Evolutionary conservation across 1,140 invertebrate genomes (phyloP), one percentile per base, ranked within the genome.

Genomic region (Papilio polyxenes): DNA sequence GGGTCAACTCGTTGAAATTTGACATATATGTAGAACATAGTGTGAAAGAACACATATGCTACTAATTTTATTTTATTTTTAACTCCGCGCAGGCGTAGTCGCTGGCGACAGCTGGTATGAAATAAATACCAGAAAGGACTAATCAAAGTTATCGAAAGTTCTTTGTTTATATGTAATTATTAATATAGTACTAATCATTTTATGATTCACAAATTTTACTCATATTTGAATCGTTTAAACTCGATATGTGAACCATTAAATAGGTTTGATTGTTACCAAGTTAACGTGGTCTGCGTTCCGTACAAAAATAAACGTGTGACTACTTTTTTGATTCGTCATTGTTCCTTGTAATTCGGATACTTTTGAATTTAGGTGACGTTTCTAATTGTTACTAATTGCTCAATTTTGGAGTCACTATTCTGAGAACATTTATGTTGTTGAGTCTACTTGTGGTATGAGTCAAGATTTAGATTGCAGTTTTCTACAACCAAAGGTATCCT

Each of bases 311-410:
- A 79, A 17, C 77, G 77, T 79, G 77, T 44, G 77, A 79, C 56
- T 59, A 11, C 31, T 40, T 79, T 79, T 79, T 62, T 79, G 77
- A 79, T 62, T 79, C 77, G 77, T 79, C 77, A 79, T 79, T 40
- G 62, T 79, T 79, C 77, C 17, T 79, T 44, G 59, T 79, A 79
- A 44, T 72, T 77, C 8, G 56, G 13, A 9, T 4, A 79, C 51
- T 40, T 62, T 40, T n/a, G 53, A 53, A 77, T 78, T 78, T 59
- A 62, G 23, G 62, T 62, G 31, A 62, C 56, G 23, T 62, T 51
- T 17, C 20, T 11, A 49, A 77, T 77, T 59, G 53, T 62, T n/a
- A 23, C 51, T 48, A 44, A 62, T 79, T 79, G 77, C 31, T 59
- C 51, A 59, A 79, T 62, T 79, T 62, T n/a, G 37, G 13, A 13